Evolutionary conservation across 1,140 invertebrate species (phyloP).

Genomic region (Leptestheria dahalacensis): DNA sequence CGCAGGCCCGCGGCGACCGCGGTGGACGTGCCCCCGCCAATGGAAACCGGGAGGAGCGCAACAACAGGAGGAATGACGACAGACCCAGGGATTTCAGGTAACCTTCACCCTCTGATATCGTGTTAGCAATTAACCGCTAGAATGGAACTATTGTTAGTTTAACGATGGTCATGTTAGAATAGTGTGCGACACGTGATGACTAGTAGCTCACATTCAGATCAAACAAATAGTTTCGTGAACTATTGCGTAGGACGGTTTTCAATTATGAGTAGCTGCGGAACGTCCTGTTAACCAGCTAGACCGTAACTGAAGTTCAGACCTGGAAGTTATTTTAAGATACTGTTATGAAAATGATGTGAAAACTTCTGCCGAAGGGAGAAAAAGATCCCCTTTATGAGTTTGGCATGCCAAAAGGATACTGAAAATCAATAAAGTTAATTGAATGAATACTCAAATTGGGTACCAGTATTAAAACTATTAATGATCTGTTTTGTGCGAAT

Average conservation of each 20-base stretch:
- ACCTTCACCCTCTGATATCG: too few relatives aligned
- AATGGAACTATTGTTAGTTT: too few relatives aligned
- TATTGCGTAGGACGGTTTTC: too few relatives aligned
- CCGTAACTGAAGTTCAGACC: too few relatives aligned
- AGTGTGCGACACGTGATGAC: too few relatives aligned
- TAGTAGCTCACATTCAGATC: too few relatives aligned
- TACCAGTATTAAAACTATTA: not conserved
- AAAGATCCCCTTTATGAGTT: conserved; percentile 1
- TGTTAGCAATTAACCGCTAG: too few relatives aligned
- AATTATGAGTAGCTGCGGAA: too few relatives aligned
- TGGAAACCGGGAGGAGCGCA: conserved; percentile 18
- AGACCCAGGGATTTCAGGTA: conserved; percentile 17
- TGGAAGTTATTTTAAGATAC: too few relatives aligned
- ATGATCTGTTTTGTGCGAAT: conserved; percentile 17
- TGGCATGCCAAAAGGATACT: conserved; percentile 15
- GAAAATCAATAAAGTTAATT: not conserved
- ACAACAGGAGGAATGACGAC: conserved; percentile 20
- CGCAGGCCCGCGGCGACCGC: not conserved
- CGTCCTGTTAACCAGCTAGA: too few relatives aligned
- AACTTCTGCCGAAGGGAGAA: conserved; percentile 6
- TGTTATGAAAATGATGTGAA: conserved; percentile 9
- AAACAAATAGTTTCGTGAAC: not conserved
- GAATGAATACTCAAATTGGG: too few relatives aligned
- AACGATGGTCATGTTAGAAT: too few relatives aligned
- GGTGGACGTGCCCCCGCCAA: conserved; percentile 17